phyloP scores from a whole-genome alignment of 2,797 vertebrate genomes.

The Poecile montanus region DNA sequence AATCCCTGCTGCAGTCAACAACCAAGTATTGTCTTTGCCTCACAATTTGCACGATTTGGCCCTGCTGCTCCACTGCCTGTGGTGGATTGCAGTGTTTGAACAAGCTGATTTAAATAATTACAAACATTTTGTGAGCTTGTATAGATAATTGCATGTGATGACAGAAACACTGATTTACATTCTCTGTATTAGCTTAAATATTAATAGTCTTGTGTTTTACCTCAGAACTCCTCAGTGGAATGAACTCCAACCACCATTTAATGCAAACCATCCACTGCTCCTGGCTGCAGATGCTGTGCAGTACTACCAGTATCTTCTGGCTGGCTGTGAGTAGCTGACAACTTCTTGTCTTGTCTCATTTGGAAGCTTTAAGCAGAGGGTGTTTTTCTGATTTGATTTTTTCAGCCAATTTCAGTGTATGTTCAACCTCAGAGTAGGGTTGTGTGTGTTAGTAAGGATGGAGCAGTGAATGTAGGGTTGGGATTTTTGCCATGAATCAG shows the following conservation, averaged over 20 bases:
- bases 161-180: conserved; percentile 75
- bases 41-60: background rate
- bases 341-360: conserved; percentile 23
- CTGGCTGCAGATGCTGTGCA: conserved; percentile 94
- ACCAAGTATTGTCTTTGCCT: conserved; percentile 6
- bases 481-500: background rate
- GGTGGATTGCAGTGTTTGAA: conserved; percentile 61
- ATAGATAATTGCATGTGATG: conserved; percentile 72
- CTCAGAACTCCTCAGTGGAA: conserved; percentile 97
- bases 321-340: conserved; percentile 85
- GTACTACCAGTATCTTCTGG: conserved; percentile 91
- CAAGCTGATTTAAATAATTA: conserved; percentile 76
- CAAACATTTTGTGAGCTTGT: conserved; percentile 73
- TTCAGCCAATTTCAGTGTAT: background rate
- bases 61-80: conserved; percentile 46
- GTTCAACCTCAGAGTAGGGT: background rate
- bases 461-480: background rate
- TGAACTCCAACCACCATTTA: conserved; percentile 97
- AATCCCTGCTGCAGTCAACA: conserved; percentile 12
- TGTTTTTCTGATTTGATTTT: background rate
- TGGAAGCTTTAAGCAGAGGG: background rate
- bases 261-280: conserved; percentile 91
- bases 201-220: conserved; percentile 77
- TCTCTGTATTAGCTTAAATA: conserved; percentile 74
- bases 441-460: background rate